Base-by-base conservation (phyloP, 1,140 invertebrate species). In the Homalodisca vitripennis region DNA sequence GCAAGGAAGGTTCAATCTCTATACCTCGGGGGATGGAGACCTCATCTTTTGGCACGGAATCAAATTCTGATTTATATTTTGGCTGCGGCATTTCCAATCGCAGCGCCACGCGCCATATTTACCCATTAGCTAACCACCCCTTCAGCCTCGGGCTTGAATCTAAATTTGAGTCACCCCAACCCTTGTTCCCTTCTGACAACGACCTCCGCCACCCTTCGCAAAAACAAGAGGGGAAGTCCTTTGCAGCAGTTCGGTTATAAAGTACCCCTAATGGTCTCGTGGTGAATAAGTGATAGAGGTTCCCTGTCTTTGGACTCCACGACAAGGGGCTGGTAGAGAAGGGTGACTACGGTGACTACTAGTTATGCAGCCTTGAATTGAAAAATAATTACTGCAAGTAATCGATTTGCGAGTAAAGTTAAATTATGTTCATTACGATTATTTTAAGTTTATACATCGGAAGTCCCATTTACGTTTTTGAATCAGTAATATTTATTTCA, bases 11-110 rank as follows among this genome's bases (percentile, higher is more conserved):
- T 27, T 26, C 55, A 60, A 60, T 60, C 14, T 51, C 14, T 30
- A 60, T 26, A 24, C 55, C 55, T 60, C 22, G 55, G 55, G 55
- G 24, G 24, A 27, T 60, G 14, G 24, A 13, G 29, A 13, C 24
- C 55, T 60, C 55, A 60, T 60, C 55, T 30, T 60, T 60, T 60
- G 55, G 55, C 55, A 13, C 55, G 55, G 26, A 60, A 60, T 24
- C 55, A 60, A 60, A 60, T 60, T 60, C 55, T 60, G 55, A 60
- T 60, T 60, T 60, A 60, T 60, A 60, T 60, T 60, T 60, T 60
- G 55, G 55, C 55, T 30, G 55, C 55, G 26, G 24, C 22, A 26
- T 30, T 60, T 30, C 55, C 55, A 60, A 60, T 60, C 55, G 48
- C 27, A 60, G 27, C 24, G 14, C 55, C 55, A 60, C 55, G 55